phyloP scores from a whole-genome alignment of 2,888 invertebrate genomes.

The Xylocampa areola region DNA sequence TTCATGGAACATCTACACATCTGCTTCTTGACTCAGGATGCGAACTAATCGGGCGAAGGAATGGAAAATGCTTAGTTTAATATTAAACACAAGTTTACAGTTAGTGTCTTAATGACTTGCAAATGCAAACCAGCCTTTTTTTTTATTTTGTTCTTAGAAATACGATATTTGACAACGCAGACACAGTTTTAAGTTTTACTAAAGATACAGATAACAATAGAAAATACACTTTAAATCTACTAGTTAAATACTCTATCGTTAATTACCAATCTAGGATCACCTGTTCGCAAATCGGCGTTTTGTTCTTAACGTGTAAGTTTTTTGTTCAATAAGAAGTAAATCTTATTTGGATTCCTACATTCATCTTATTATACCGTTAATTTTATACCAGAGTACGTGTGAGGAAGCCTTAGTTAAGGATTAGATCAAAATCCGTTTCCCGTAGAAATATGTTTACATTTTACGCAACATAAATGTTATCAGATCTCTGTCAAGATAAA shows the following conservation, averaged over 20 bases:
- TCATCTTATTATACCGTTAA: conserved; percentile 11
- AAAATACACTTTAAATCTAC: too few species aligned
- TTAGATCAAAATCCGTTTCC: conserved; percentile 23
- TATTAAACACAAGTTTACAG: neutral
- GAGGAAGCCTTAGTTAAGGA: conserved; percentile 8
- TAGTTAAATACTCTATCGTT: too few species aligned
- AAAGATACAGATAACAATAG: too few species aligned
- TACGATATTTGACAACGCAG: too few species aligned
- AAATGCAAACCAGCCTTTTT: too few species aligned
- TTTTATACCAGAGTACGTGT: conserved; percentile 5
- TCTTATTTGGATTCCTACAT: conserved; percentile 6
- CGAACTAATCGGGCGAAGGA: neutral
- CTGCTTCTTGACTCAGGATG: conserved; percentile 11
- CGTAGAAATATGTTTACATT: conserved; percentile 27
- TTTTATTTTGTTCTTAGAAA: too few species aligned
- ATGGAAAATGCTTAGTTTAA: conserved; percentile 1
- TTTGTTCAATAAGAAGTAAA: too few species aligned
- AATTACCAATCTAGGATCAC: too few species aligned
- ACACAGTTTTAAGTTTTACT: too few species aligned
- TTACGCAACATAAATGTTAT: conserved; percentile 11
- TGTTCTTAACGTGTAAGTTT: too few species aligned
- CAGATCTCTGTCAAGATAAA: conserved; percentile 1
- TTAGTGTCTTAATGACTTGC: too few species aligned
- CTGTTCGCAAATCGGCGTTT: too few species aligned
- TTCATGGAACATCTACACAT: conserved; percentile 37